A percentile compares a stretch with the other conserved stretches of the same genome.
phyloP scores from a whole-genome alignment of 2,797 vertebrate genomes.

The Strix occidentalis region DNA sequence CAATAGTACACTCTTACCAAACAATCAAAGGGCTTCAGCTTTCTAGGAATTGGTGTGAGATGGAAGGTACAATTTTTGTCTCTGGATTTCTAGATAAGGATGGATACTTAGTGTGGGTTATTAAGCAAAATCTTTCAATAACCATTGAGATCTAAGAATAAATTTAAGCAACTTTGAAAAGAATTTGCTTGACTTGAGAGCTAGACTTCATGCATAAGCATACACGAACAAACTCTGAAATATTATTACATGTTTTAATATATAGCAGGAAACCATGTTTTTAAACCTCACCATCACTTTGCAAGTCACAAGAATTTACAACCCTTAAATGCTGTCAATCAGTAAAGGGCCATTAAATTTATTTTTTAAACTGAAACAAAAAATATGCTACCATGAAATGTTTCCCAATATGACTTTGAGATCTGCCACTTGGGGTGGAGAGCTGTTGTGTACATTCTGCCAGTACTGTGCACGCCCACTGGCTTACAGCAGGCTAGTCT shows the following conservation, averaged over 20 bases:
- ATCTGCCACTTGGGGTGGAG: not conserved
- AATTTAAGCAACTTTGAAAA: not conserved
- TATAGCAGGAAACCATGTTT: too few species aligned
- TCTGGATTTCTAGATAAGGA: not conserved
- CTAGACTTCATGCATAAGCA: not conserved
- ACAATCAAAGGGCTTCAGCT: not conserved
- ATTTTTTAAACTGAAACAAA: not conserved
- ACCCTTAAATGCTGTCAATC: not conserved
- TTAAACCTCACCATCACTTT: not conserved
- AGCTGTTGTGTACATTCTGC: not conserved
- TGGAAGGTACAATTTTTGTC: not conserved
- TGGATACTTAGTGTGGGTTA: not conserved
- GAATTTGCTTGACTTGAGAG: not conserved
- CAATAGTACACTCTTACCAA: not conserved
- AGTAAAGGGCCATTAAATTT: not conserved
- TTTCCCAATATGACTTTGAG: not conserved
- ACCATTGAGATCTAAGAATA: not conserved
- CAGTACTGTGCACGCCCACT: not conserved
- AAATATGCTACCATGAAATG: not conserved
- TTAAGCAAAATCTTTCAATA: not conserved
- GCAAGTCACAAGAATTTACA: not conserved
- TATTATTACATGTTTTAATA: not conserved
- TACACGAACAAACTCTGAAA: not conserved
- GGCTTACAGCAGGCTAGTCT: not conserved
- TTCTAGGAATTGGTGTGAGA: not conserved